Percentiles rank a stretch among this genome's conserved stretches.
These are phyloP conservation scores for Heterohyrax brucei DNA, from an alignment of 2,797 vertebrate species.

Conservation along the genomic window DNA sequence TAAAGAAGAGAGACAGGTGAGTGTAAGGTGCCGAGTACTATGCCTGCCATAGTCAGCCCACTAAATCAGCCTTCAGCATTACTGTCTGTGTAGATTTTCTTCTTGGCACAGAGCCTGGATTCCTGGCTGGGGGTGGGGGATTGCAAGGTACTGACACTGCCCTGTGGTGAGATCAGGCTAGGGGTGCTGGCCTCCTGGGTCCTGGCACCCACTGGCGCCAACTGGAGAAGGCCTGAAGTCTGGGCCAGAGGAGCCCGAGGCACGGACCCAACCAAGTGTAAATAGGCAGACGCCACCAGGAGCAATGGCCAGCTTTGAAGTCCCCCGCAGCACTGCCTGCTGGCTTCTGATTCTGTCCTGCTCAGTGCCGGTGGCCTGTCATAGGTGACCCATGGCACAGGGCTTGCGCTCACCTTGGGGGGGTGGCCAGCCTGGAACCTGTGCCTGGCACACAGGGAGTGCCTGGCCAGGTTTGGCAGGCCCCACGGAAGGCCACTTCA, in stretches of 20 bases:
- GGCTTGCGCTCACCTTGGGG: conserved; percentile 53
- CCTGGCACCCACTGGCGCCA: conserved; percentile 77
- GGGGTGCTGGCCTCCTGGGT: conserved; percentile 24
- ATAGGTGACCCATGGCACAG: conserved; percentile 85
- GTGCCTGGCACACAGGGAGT: neutral
- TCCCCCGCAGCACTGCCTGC: conserved; percentile 89
- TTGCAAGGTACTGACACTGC: neutral
- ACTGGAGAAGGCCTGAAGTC: conserved; percentile 71
- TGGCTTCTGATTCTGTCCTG: conserved; percentile 91
- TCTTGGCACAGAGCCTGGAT: neutral
- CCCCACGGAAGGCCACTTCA: neutral
- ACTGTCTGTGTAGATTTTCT: neutral
- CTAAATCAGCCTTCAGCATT: neutral
- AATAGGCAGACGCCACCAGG: conserved; percentile 92
- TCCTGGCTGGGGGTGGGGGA: neutral
- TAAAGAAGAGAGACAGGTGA: neutral
- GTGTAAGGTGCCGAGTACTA: neutral
- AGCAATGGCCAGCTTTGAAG: conserved; percentile 92
- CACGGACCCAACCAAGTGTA: conserved; percentile 86
- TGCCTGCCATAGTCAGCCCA: neutral
- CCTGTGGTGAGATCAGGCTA: neutral
- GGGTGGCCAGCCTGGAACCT: neutral
- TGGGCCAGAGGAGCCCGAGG: conserved; percentile 71
- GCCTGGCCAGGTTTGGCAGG: neutral
- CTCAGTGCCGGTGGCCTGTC: conserved; percentile 92